Base-by-base conservation (phyloP, 2,797 vertebrate species). In the Poeciliopsis turneri region DNA sequence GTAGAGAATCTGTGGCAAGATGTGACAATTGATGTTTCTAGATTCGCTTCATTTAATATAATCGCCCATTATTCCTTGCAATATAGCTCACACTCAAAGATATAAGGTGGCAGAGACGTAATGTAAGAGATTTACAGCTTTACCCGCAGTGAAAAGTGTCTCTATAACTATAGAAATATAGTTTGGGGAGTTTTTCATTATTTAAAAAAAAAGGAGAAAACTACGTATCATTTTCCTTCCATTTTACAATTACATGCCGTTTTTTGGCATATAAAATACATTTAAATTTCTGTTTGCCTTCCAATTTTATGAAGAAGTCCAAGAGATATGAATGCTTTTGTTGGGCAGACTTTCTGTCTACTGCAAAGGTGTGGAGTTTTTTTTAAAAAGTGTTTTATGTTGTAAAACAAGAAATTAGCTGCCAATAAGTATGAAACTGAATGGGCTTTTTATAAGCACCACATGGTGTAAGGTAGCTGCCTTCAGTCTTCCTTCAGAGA, bases 401-500 rank as follows among this genome's bases (percentile, higher is more conserved):
- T 16, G 6, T 33, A 61, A 30, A 61, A 30, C 28, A 59, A 41
- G 30, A 16, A 61, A 59, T 30, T 59, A 30, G 55, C 15, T 59
- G n/a, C n/a, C 55, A 61, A 8, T 16, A 61, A 30, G 4, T 16
- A 59, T 61, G 57, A 61, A 61, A 30, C 57, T 61, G 57, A 61
- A 61, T 61, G 28, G 57, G 28, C 30, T 16, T 16, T 61, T 59
- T 6, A 30, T 15, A 30, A 13, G 57, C 28, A 28, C 57, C 57
- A 64, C 33, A 18, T 64, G 16, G 51, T 10, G 51, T 53, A 25
- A 53, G 51, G 25, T 53, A 10, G 8, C 23, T 53, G 51, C 92
- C 95, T 90, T 97, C 96, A 95, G 95, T 92, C 10, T 41, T 96
- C 33, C 76, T 28, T 53, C 51, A 59, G 46, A 84, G 70, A 75